Conservation (phyloP, 2,113 vertebrate genomes). For the Elephas maximus region DNA sequence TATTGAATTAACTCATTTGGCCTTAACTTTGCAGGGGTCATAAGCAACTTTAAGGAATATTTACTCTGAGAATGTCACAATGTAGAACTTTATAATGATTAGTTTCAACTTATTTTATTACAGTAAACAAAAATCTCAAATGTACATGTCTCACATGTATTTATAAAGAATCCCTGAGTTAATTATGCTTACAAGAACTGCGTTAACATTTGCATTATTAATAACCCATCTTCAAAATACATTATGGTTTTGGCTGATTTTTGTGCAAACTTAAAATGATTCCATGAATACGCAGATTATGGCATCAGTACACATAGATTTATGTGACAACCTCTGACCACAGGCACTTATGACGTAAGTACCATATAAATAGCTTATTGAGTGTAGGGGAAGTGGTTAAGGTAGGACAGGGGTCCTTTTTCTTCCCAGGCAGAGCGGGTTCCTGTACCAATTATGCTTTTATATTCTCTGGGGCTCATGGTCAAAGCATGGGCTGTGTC, state of each 20-base stretch:
- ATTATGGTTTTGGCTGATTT: not conserved
- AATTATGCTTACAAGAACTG: conserved; percentile 8
- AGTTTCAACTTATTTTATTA: conserved; percentile 43
- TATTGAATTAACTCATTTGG: conserved; percentile 32
- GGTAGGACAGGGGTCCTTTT: not conserved
- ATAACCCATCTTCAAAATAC: conserved; percentile 49
- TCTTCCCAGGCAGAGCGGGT: not conserved
- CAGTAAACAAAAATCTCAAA: not conserved
- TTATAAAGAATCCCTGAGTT: not conserved
- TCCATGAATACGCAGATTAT: not conserved
- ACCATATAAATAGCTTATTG: not conserved
- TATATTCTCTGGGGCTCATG: not conserved
- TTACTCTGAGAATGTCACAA: conserved; percentile 31
- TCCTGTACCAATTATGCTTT: not conserved
- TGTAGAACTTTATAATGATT: conserved; percentile 35
- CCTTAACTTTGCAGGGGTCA: conserved; percentile 27
- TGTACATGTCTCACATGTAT: not conserved
- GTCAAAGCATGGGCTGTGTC: not conserved
- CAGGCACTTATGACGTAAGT: not conserved
- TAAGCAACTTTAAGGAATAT: conserved; percentile 55
- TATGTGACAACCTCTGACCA: not conserved
- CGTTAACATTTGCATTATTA: conserved; percentile 45
- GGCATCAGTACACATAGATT: not conserved
- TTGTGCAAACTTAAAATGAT: not conserved
- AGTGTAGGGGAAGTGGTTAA: not conserved